These are phyloP conservation scores for Zoroaster sp. DNA, from an alignment of 53 echinoderm and acorn worm genomes.

Conservation along the genomic window DNA sequence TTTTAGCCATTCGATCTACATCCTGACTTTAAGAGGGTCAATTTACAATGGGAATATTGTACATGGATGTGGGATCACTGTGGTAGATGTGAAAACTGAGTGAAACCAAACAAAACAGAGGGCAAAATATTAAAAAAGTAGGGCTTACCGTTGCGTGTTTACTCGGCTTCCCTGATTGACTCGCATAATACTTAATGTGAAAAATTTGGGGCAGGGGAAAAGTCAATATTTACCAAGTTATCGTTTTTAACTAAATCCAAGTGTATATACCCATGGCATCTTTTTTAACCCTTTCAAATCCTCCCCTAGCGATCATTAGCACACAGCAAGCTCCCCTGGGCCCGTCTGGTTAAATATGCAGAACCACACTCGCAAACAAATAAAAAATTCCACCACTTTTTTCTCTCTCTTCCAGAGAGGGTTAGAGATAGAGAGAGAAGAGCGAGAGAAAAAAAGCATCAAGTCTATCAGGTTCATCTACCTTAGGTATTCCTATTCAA, in stretches of 20 bases:
- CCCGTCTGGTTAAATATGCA: conserved; percentile 34
- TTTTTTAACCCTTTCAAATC: not conserved
- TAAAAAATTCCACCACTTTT: conserved; percentile 56
- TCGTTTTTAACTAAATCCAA: conserved; percentile 19
- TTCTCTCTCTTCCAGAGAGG: not conserved
- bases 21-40: no score
- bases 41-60: not conserved
- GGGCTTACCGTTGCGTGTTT: not conserved
- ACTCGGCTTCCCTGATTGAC: not conserved
- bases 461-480: conserved; percentile 49
- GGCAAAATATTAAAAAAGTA: not conserved
- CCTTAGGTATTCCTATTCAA: conserved; percentile 47
- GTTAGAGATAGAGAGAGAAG: not conserved
- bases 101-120: not conserved
- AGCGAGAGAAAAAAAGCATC: not conserved
- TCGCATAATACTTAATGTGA: not conserved
- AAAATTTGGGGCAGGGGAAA: not conserved
- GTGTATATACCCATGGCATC: conserved; percentile 32
- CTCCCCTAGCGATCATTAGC: conserved; percentile 44
- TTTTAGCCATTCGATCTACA: no score
- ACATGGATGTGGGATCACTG: not conserved
- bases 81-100: not conserved
- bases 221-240: conserved; percentile 46
- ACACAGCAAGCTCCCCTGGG: conserved; percentile 12
- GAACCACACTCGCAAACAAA: conserved; percentile 38